These are phyloP conservation scores for Camarhynchus parvulus DNA, from an alignment of 2,113 vertebrate species.

Conservation along the genomic window DNA sequence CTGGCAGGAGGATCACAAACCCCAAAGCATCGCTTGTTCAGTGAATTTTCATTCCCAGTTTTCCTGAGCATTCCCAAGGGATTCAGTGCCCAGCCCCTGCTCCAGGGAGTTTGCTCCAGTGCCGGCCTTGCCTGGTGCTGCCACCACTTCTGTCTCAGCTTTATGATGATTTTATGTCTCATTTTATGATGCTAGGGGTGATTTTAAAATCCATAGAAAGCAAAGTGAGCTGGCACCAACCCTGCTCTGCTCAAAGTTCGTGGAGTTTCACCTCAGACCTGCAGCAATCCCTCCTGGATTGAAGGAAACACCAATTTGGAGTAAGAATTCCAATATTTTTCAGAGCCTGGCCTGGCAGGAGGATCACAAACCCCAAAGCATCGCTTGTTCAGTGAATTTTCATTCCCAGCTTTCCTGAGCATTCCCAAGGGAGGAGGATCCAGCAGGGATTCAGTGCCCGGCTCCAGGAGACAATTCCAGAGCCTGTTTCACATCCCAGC, in stretches of 20 bases:
- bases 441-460: not conserved
- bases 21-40: not conserved
- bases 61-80: not conserved
- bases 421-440: not conserved
- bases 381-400: not conserved
- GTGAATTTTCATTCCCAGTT: not conserved
- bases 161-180: no score
- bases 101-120: no score
- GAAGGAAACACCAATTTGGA: not conserved
- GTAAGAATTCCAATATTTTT: not conserved
- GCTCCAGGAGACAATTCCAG: not conserved
- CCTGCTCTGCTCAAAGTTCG: accelerated
- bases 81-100: not conserved
- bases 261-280: not conserved
- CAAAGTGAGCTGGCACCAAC: not conserved
- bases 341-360: not conserved
- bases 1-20: not conserved
- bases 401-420: not conserved
- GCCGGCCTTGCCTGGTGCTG: no score
- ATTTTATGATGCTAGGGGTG: no score
- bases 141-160: no score
- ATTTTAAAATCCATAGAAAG: not conserved
- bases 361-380: not conserved
- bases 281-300: not conserved
- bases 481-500: not conserved